These are phyloP conservation scores for Graptemys geographica DNA, from an alignment of 2,797 vertebrate genomes.

Conservation along the genomic window DNA sequence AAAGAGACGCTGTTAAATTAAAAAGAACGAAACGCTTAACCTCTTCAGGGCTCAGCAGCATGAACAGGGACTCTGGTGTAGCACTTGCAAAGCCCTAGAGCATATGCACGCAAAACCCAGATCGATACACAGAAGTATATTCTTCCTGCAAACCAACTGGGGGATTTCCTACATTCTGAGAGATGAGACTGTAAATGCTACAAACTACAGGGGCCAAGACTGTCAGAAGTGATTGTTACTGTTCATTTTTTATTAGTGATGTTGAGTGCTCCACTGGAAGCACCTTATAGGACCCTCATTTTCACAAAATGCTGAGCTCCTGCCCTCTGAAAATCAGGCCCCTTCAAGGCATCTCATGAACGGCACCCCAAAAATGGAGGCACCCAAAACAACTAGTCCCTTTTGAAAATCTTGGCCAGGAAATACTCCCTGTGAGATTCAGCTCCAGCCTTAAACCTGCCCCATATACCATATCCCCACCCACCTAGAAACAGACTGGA, in stretches of 20 bases:
- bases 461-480: background rate
- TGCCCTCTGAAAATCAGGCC: background rate
- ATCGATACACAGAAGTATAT: background rate
- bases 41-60: fast-evolving
- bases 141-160: background rate
- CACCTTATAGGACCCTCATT: background rate
- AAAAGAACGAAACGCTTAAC: background rate
- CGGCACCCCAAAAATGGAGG: background rate
- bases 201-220: background rate
- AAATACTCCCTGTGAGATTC: background rate
- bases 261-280: background rate
- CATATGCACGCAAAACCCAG: fast-evolving
- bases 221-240: background rate
- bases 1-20: background rate
- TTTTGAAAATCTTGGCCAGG: background rate
- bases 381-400: background rate
- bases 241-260: background rate
- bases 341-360: background rate
- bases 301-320: background rate
- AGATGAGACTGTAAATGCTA: background rate
- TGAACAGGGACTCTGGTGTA: fast-evolving
- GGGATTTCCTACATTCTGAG: background rate
- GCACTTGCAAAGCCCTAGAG: fast-evolving
- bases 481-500: background rate
- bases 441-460: background rate